Evolutionary conservation across 1,140 invertebrate species (phyloP), one percentile per base, ranked within the genome.

Genomic region (Marisa cornuarietis): DNA sequence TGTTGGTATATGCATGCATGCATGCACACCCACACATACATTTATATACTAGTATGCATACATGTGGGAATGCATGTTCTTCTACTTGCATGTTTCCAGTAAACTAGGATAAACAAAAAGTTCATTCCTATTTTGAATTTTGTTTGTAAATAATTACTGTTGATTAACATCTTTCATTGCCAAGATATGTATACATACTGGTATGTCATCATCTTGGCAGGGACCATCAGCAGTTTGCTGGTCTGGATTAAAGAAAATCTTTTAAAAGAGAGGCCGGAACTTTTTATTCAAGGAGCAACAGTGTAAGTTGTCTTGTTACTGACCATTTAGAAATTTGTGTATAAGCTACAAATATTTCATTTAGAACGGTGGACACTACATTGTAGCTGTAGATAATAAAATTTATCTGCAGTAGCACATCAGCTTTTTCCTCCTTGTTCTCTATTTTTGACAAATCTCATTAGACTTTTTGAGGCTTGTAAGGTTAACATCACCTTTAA

Each of bases 201-300:
- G 8, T 24, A 61, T 68, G 79, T 69, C 68, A 68, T 62, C 52
- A 80, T 83, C 91, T 91, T 71, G 80, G 11, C 83, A 95, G 96
- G 96, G 95, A 96, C 93, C 1, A 93, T 98, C 76, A 91, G 92
- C 78, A 92, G 93, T 66, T 90, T 98, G 26, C 90, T 98, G 1
- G 85, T 93, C 6, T 98, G 96, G 96, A 94, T 98, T 58, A 94
- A 94, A 87, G 94, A 95, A 80, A 97, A 97, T 90, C 90, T 98
- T 74, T 89, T 99, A 58, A 94, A 93, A 78, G 96, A 98, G 88
- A 92, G 96, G 82, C 94, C 94, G 18, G 96, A 98, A 89, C 92
- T 99, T n/a, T 98, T 99, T 90, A 88, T 98, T 62, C 95, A 96
- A 92, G 95, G 93, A 79, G 94, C 95, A 61, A 94, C 94, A 11